phyloP scores from a whole-genome alignment of 1,140 invertebrate genomes.

The Drosophila subobscura region DNA sequence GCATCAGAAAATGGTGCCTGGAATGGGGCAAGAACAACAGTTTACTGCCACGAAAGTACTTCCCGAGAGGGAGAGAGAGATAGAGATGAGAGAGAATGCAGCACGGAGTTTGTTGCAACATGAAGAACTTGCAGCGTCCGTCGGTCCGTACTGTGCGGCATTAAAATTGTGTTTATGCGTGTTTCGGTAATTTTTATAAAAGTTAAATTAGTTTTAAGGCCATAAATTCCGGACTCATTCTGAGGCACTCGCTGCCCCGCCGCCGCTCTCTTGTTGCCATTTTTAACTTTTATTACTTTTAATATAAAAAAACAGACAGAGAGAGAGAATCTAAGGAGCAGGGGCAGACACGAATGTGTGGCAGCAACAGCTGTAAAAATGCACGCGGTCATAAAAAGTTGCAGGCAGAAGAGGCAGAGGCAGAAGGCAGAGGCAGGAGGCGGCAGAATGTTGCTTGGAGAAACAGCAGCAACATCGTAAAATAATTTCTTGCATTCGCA shows the following conservation, averaged over 20 bases:
- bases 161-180: constrained; percentile 82
- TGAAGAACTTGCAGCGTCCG: constrained; percentile 62
- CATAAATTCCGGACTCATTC: constrained; percentile 63
- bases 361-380: constrained; percentile 67
- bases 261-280: constrained; percentile 38
- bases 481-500: constrained; percentile 63
- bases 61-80: constrained; percentile 11
- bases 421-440: constrained; percentile 14
- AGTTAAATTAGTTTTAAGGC: constrained; percentile 82
- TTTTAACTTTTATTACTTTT: constrained; percentile 82
- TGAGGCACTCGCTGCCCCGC: constrained; percentile 32
- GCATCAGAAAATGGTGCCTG: constrained; percentile 12
- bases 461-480: constrained; percentile 67
- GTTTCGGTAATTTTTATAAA: constrained; percentile 80
- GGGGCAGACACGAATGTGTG: constrained; percentile 12
- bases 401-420: constrained; percentile 46
- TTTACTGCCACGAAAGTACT: constrained; percentile 56
- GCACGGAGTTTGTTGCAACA: constrained; percentile 54
- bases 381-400: constrained; percentile 77
- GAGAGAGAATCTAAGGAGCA: constrained; percentile 28
- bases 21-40: constrained; percentile 40
- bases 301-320: constrained; percentile 70
- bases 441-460: constrained; percentile 56
- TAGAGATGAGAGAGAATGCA: constrained; percentile 33
- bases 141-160: constrained; percentile 46